Base-by-base conservation (phyloP, 2,888 invertebrate genomes). In the Pasiphila rectangulata region DNA sequence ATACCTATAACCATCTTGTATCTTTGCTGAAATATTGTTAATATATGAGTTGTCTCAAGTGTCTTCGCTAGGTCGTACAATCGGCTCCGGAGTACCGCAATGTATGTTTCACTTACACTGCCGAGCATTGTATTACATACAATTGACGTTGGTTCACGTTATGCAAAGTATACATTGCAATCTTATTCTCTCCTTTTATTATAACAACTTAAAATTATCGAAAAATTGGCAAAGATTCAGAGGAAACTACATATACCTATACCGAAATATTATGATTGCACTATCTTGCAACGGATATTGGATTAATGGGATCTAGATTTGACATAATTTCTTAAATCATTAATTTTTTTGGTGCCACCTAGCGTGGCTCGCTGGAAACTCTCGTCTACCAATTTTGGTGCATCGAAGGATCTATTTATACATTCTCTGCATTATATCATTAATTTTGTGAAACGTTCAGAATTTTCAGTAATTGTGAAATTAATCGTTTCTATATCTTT, bases 101-200 rank as follows among this genome's bases (percentile, higher is more conserved):
- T 74, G 79, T 59, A 66, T 67, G 73, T 72, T 67, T 64, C 27
- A 71, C 73, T 67, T 49, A 62, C 70, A 75, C 72, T 69, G 74
- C 67, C 62, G 59, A 57, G 72, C 63, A 81, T 83, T 86, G 87
- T 85, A 86, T 87, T 80, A 66, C 53, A 86, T 87, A 88, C 87
- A 88, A 86, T 83, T 80, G 84, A 83, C 82, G 69, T 72, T 68
- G 65, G 62, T 69, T 70, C 68, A 69, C 69, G 68, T 72, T 72
- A 72, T 79, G 84, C 82, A 83, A 80, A 81, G 79, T 79, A 78
- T 73, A 76, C 62, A 68, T 74, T 83, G 84, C 85, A 86, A 87
- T 87, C 87, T 87, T 87, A 78, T 84, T 86, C 86, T 87, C 87
- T 88, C 86, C 84, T 84, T 83, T 78, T 49, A 68, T 66, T 70